Evolutionary conservation across 2,888 invertebrate species (phyloP), one percentile per base, ranked within the genome.

Genomic region (Hyalella azteca): DNA sequence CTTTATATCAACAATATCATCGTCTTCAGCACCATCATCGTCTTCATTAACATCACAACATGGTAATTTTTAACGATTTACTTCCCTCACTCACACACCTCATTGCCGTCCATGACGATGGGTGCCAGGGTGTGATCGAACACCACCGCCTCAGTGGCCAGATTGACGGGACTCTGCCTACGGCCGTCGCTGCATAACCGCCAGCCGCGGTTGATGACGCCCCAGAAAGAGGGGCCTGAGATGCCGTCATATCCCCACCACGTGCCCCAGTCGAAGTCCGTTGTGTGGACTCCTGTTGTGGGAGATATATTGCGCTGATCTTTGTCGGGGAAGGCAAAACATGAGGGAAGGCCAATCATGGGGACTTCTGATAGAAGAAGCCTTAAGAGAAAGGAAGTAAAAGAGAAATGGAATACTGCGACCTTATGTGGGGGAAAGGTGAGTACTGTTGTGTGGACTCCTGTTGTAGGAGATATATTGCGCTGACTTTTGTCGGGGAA

Each of bases 221-320:
- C 81, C 81, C 83, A 78, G 50, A 78, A 79, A 0, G 79, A 78
- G 13, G 81, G 80, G 1, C 81, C 80, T 2, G 81, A 82, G 32
- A 81, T 81, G 19, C 80, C 81, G 81, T 81, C 84, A 29, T 84
- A 84, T 41, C 84, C 81, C 84, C 84, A 84, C 84, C 84, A 84
- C 36, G 81, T 81, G 29, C 79, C 81, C 84, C 84, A 84, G 79
- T 84, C 84, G 79, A 84, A 84, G 36, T 80, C 81, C 0, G 80
- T 59, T 9, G 36, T 66, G 7, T 66, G 54, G 11, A 54, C 54
- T 1, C 54, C 54, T 54, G 54, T 3, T 22, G 22, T 22, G 5
- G n/a, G 5, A 50, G 22, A 15, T 45, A 15, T 19, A 19, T 11
- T 11, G 45, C 3, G 45, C 1, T 45, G 3, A 45, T 15, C 45